These are phyloP conservation scores for Glossosoma conforme DNA, from an alignment of 1,140 invertebrate species.

Conservation along the genomic window DNA sequence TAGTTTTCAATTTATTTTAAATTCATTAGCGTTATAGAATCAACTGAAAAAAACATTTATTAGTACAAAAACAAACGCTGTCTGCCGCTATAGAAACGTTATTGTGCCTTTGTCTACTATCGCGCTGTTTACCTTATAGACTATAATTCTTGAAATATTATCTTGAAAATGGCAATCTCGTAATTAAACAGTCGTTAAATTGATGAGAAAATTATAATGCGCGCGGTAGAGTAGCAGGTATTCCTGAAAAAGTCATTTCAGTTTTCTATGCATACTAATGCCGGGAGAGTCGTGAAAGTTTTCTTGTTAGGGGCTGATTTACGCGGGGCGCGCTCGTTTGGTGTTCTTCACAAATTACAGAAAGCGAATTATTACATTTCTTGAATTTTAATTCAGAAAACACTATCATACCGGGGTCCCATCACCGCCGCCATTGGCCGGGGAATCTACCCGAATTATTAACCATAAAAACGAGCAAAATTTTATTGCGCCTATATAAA, in stretches of 20 bases:
- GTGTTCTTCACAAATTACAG: background rate
- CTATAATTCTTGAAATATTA: too few relatives aligned
- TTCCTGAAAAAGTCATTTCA: background rate
- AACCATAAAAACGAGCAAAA: constrained; percentile 5
- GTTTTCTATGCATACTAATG: background rate
- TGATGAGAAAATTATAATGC: too few relatives aligned
- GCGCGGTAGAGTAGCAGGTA: too few relatives aligned
- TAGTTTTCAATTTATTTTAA: too few relatives aligned
- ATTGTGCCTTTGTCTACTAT: too few relatives aligned
- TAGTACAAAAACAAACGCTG: too few relatives aligned
- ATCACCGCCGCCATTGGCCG: background rate
- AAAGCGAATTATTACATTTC: constrained; percentile 1
- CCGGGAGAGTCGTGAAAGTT: background rate
- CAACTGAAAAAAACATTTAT: too few relatives aligned
- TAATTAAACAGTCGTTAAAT: too few relatives aligned
- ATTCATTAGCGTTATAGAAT: too few relatives aligned
- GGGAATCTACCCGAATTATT: background rate
- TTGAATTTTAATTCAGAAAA: background rate
- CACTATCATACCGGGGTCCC: background rate
- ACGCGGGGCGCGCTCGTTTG: background rate
- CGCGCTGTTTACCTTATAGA: too few relatives aligned
- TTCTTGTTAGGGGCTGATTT: constrained; percentile 2
- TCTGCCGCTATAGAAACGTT: too few relatives aligned
- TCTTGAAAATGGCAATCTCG: too few relatives aligned
- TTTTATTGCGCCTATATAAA: constrained; percentile 1